Base-by-base conservation (phyloP, 2,113 vertebrate genomes). In the Capreolus pygargus region DNA sequence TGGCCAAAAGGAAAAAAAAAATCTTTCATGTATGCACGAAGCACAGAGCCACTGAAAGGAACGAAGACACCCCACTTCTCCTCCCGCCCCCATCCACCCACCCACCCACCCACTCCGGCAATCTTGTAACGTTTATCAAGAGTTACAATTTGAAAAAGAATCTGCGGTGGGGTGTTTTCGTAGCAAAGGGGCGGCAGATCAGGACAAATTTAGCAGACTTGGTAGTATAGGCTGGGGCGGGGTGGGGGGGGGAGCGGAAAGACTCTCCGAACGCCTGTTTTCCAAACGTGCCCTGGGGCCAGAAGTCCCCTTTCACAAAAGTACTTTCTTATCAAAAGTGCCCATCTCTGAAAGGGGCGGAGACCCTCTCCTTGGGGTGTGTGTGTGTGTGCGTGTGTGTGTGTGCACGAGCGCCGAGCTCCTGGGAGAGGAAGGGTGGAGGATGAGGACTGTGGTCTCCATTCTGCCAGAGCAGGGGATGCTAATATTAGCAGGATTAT, bases 401-500 rank as follows among this genome's bases (percentile, higher is more conserved):
- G 81, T 43, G 50, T n/a, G 79, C 13, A 55, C 14, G 83, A 13
- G 86, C 14, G 54, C 43, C 15, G 1, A 74, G 39, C 78, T 58
- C n/a, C 36, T 60, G 86, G 55, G 84, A 88, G 81, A 97, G 91
- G 88, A 97, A 92, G 92, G 86, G 97, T 94, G 96, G 97, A 96
- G 95, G 50, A 70, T 58, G 89, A 97, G 84, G 67, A 86, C 89
- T 98, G 97, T 93, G 97, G 96, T 98, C 92, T 95, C 85, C 7
- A 36, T 85, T 94, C 94, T 89, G 85, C 97, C 86, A 78, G 52
- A 96, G 45, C 23, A 91, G 78, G 58, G 15, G 87, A 96, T 97
- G 94, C 97, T 98, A 97, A 97, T 97, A 97, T 97, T 97, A 98
- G 98, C 64, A 91, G 91, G 86, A 91, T 93, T 97, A 91, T 97